Evolutionary conservation across 2,888 invertebrate genomes (phyloP), one percentile per base, ranked within the genome.

Genomic region (Drosophila meridiana): DNA sequence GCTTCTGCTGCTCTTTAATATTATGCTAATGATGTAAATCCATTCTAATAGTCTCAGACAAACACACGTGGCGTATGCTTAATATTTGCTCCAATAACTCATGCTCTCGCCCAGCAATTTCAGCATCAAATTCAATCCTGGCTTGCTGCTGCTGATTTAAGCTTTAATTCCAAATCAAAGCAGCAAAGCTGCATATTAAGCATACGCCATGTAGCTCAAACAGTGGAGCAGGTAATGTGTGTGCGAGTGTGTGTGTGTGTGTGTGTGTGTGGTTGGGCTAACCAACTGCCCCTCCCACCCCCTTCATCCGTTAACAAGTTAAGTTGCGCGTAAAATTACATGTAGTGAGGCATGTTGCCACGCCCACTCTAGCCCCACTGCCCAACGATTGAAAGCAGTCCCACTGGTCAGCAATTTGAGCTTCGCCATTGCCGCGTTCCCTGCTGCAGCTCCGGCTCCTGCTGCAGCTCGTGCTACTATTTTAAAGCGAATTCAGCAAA

Each of bases 271-370:
- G 6, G 45, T 43, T 48, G 32, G 14, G 11, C 13, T 45, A 11
- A 4, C 32, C 13, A 20, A 20, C 40, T 65, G 30, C 30, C 14
- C 13, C 45, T 9, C 9, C 9, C 5, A 3, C 3, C 14, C 38
- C 43, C 14, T 9, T 8, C 32, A 8, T 34, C 42, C 81, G 86
- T 80, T 86, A 83, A 89, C 83, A 79, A 84, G 89, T 87, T 91
- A 83, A 91, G 92, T 91, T 92, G 90, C 87, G 92, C 92, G 92
- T 91, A 91, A 91, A 91, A 91, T 91, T 91, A 91, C 91, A 91
- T 91, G 91, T 91, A 91, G 83, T 83, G 83, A 78, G 82, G 62
- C 86, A 82, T 88, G 85, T 78, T 73, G 73, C 65, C 80, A 81
- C 78, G 79, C 82, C 82, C 73, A 28, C 32, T 4, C 2, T 11